Evolutionary conservation across 2,797 vertebrate genomes (phyloP).

Genomic region (Takifugu rubripes): DNA sequence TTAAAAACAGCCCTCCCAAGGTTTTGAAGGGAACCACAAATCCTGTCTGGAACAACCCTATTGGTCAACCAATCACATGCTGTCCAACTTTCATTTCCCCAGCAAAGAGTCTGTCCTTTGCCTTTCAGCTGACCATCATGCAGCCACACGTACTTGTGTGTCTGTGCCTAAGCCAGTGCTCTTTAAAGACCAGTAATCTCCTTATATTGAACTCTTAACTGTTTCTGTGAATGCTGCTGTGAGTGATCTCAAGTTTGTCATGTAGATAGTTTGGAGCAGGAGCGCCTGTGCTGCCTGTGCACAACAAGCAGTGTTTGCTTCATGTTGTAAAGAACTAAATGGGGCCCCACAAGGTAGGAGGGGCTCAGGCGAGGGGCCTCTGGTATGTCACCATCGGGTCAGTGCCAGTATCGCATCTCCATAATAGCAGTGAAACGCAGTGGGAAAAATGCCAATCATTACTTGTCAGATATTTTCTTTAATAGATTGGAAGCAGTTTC

Average conservation of each 20-base stretch:
- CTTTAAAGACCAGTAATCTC: slow-evolving; percentile 53
- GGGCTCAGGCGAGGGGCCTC: slow-evolving; percentile 60
- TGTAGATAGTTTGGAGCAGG: slow-evolving; percentile 27
- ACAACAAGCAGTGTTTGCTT: slow-evolving; percentile 52
- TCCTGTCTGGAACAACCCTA: slow-evolving; percentile 52
- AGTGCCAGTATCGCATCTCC: slow-evolving; percentile 58
- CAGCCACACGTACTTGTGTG: slow-evolving; percentile 37
- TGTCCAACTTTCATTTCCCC: slow-evolving; percentile 25
- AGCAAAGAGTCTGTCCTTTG: slow-evolving; percentile 11
- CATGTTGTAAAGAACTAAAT: slow-evolving; percentile 56
- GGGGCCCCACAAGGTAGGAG: slow-evolving; percentile 57
- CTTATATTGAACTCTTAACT: slow-evolving; percentile 43
- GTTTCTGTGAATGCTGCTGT: slow-evolving; percentile 34
- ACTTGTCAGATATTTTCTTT: slow-evolving; percentile 20
- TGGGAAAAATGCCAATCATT: slow-evolving; percentile 39
- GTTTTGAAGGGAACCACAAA: slow-evolving; percentile 53
- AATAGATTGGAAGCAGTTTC: slow-evolving; percentile 23
- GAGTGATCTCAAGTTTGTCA: slow-evolving; percentile 34
- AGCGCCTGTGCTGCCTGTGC: slow-evolving; percentile 27
- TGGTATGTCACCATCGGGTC: slow-evolving; percentile 69
- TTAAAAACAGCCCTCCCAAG: slow-evolving; percentile 61
- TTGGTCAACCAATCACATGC: slow-evolving; percentile 50
- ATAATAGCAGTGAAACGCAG: slow-evolving; percentile 36
- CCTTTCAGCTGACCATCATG: slow-evolving; percentile 8
- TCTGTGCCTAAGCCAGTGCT: slow-evolving; percentile 27